Base-by-base conservation (phyloP, 2,888 invertebrate genomes). In the Plebejus melissa region DNA sequence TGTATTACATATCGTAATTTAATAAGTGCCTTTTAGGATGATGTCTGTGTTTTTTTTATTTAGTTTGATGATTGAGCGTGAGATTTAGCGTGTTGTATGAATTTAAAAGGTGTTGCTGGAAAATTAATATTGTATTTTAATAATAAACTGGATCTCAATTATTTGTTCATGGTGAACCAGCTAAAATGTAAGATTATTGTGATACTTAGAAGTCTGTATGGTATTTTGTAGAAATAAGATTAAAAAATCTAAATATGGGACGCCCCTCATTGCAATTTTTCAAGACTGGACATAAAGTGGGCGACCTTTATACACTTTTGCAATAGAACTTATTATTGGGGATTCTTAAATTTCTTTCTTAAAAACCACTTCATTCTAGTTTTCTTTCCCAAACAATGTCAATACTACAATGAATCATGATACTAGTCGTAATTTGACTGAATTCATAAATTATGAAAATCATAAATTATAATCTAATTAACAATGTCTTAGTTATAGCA, bases 1-100 rank as follows among this genome's bases (percentile, higher is more conserved):
- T 13, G 32, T 72, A 54, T 16, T 54, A 54, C 72, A 72, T 50
- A 72, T 54, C 46, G 50, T 72, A 54, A 72, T 72, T 16, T 54
- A 5, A 54, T 72, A 72, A 72, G 72, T 72, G 72, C 72, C 72
- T 72, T 72, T 72, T 72, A 72, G 54, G 54, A 54, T 72, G 28
- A 54, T 50, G 3, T 71, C 22, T 71, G 72, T 54, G 28, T 72
- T 13, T 28, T 71, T 71, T 54, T 6, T 32, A 28, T 72, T 54
- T 32, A 32, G 16, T 54, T 54, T 32, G 72, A 72, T 32, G n/a
- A n/a, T n/a, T n/a, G n/a, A n/a, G n/a, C n/a, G n/a, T n/a, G n/a
- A n/a, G n/a, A n/a, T n/a, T n/a, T n/a, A n/a, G 72, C 13, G 54
- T 72, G 22, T 71, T 72, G 28, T 46, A 71, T 71, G 72, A 50